Base-by-base conservation (phyloP, 1,140 invertebrate genomes). In the Ectropis grisescens region DNA sequence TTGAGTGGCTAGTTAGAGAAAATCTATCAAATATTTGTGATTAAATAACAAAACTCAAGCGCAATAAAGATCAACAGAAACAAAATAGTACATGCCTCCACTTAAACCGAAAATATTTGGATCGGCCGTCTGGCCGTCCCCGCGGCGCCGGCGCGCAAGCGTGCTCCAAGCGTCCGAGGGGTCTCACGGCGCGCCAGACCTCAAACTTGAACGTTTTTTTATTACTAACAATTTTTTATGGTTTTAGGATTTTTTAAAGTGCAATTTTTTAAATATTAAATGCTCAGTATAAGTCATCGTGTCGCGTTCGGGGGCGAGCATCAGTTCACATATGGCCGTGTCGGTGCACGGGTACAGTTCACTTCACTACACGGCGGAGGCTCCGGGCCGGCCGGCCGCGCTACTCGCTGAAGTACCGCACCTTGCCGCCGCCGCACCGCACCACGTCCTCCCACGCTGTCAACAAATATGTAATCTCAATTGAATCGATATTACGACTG, bases 371-470 rank as follows among this genome's bases (percentile, higher is more conserved):
- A 8, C 16, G 16, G 16, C 16, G 16, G 3, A 8, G 16, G 16
- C 16, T 3, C 16, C 3, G 16, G 3, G 16, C 3, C 11, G 15
- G 30, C 7, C 15, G 12, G 9, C 15, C 22, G 29, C 40, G 36
- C 41, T 61, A 79, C 59, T 83, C 75, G 61, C 60, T 80, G 53
- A 64, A 83, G 64, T 83, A 83, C 32, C 64, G 64, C 47, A 80
- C 67, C 43, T 79, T 82, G 46, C 70, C 68, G 41, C 55, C 51
- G 33, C 72, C 67, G 41, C 75, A 74, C 8, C 70, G 69, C 56
- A 82, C 47, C 47, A 85, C 67, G 47, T 84, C 82, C 33, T 85
- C 84, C 85, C 85, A 86, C 10, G 85, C 85, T 86, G 76, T 14
- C n/a, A 69, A 74, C 19, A 23, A n/a, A 2, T n/a, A n/a, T n/a